phyloP scores from a whole-genome alignment of 2,888 invertebrate species.

The Drosophila tanythrix region DNA sequence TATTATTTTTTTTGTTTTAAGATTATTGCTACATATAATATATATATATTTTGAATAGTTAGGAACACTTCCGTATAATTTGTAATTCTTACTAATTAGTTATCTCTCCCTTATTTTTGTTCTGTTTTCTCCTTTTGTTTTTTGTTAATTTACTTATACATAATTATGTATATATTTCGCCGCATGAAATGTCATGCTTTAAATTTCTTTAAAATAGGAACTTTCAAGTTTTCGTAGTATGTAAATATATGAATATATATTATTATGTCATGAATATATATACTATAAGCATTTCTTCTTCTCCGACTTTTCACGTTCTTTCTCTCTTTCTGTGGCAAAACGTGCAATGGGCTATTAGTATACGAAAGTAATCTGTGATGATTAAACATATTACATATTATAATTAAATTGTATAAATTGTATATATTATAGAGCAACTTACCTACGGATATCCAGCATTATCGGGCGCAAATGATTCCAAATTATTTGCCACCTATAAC shows the following conservation, averaged over 20 bases:
- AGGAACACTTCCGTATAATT: constrained; percentile 73
- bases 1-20: constrained; percentile 31
- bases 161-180: constrained; percentile 46
- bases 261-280: constrained; percentile 17
- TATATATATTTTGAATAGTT: constrained; percentile 62
- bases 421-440: constrained; percentile 1
- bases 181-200: constrained; percentile 57
- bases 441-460: constrained; percentile 8
- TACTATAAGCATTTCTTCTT: background rate
- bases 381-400: background rate
- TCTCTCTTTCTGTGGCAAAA: background rate
- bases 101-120: constrained; percentile 14
- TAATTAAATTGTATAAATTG: background rate
- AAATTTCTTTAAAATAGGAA: constrained; percentile 77
- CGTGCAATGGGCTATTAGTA: constrained; percentile 1
- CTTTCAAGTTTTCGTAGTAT: constrained; percentile 74
- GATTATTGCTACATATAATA: constrained; percentile 31
- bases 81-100: constrained; percentile 48
- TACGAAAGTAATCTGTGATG: constrained; percentile 11
- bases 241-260: constrained; percentile 50
- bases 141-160: constrained; percentile 44
- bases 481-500: constrained; percentile 77
- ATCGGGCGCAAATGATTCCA: constrained; percentile 11
- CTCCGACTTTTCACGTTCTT: background rate
- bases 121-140: background rate